Conservation (phyloP, 2,888 invertebrate genomes). For the Drosophila koepferae region DNA sequence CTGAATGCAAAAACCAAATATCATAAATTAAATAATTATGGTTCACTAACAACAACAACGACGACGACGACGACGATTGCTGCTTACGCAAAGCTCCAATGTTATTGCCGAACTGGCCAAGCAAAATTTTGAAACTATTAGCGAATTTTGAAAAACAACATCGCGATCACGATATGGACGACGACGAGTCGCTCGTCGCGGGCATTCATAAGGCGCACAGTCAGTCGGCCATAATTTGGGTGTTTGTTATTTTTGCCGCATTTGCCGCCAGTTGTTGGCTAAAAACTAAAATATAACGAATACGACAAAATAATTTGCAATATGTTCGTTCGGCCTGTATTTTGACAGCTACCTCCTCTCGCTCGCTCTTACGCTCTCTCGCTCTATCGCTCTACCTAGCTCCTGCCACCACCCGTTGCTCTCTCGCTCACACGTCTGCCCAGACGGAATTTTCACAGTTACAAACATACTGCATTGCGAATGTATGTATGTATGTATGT, state of each 20-base stretch:
- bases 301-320: constrained; percentile 68
- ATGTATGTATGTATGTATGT: constrained; percentile 1
- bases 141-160: constrained; percentile 71
- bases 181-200: constrained; percentile 15
- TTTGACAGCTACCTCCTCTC: neutral
- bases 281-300: constrained; percentile 56
- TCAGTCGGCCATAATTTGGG: constrained; percentile 63
- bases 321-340: constrained; percentile 45
- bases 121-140: constrained; percentile 83
- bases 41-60: constrained; percentile 34
- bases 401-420: neutral
- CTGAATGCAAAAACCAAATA: constrained; percentile 21
- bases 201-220: constrained; percentile 42
- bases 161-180: constrained; percentile 27
- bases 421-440: constrained; percentile 14
- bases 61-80: constrained; percentile 37
- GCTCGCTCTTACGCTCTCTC: neutral
- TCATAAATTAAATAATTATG: constrained; percentile 42
- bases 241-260: constrained; percentile 67
- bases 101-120: constrained; percentile 84
- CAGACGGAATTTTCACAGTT: constrained; percentile 28
- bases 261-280: constrained; percentile 55
- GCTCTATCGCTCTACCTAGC: neutral
- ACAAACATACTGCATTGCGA: constrained; percentile 2
- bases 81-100: constrained; percentile 82